Evolutionary conservation across 1,140 invertebrate species (phyloP).

Genomic region (Saccostrea glomerata): DNA sequence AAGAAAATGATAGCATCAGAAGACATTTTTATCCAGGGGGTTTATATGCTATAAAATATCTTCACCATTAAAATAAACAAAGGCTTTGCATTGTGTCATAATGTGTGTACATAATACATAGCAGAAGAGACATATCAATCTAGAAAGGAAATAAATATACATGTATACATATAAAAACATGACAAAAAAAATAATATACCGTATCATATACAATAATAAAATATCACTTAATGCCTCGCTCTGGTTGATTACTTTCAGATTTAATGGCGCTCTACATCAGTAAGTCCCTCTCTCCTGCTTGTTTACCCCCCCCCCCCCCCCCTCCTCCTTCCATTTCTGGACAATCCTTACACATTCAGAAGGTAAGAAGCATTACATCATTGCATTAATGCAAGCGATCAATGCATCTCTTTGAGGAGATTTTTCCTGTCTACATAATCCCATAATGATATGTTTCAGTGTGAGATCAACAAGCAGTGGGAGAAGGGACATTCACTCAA

Average conservation of each 20-base stretch:
- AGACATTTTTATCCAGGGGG: too few species aligned
- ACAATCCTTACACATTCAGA: too few species aligned
- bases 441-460: slow-evolving; percentile 11
- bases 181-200: background rate
- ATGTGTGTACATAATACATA: background rate
- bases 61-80: too few species aligned
- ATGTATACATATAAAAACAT: too few species aligned
- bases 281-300: background rate
- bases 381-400: too few species aligned
- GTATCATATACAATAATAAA: background rate
- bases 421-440: background rate
- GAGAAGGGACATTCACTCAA: background rate
- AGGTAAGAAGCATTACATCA: too few species aligned
- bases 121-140: too few species aligned
- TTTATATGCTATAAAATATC: too few species aligned
- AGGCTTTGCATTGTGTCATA: background rate
- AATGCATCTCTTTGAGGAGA: too few species aligned
- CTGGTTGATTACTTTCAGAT: background rate
- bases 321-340: too few species aligned
- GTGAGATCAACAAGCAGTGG: background rate
- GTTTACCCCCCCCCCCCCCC: background rate
- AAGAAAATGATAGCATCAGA: too few species aligned
- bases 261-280: background rate
- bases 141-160: too few species aligned
- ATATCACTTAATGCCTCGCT: background rate